Evolutionary conservation across 35 echinoderm and acorn worm species (phyloP), one percentile per base, ranked within the genome.

Genomic region (Ophiothrix spiculata): DNA sequence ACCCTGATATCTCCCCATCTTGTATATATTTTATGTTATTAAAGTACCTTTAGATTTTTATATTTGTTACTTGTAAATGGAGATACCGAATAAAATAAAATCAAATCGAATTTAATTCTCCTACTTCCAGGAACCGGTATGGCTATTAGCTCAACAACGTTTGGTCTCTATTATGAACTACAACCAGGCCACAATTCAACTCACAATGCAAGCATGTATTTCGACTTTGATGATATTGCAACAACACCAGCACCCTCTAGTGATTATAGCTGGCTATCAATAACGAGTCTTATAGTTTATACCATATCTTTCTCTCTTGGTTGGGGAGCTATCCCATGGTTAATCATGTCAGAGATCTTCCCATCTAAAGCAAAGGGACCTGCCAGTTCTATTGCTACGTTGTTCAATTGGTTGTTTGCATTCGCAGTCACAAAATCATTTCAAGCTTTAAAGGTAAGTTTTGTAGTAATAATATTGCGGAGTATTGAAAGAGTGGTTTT

Each of bases 331-430:
- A 90, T 99, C 42, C 96, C 96, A 0, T 99, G 96, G 96, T 89
- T 99, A 0, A 81, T 99, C 45, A 99, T 99, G 92, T 94, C 96
- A 2, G 96, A 99, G 39, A 99, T 99, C 45, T 99, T 99, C 64
- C 96, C 96, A 3, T 91, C 92, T 1, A 99, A 93, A 56, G 92
- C 89, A 23, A 91, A 85, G 75, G 92, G 92, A 0, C 63, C 83
- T 29, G 96, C 89, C 41, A 94, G 86, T 78, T 75, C 83, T 11
- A 99, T 99, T 29, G 92, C 96, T 16, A 84, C 96, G 0, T 85
- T 86, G 36, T 84, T 89, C 75, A 99, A 94, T 64, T 99, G 92
- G 96, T 74, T 49, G 0, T 99, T 80, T 80, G 85, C 92, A n/a
- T 99, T 99, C 41, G 85, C 94, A 31, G 89, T 99, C 23, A 99